These are phyloP conservation scores for Silurus meridionalis DNA, from an alignment of 2,113 vertebrate species.

Conservation along the genomic window DNA sequence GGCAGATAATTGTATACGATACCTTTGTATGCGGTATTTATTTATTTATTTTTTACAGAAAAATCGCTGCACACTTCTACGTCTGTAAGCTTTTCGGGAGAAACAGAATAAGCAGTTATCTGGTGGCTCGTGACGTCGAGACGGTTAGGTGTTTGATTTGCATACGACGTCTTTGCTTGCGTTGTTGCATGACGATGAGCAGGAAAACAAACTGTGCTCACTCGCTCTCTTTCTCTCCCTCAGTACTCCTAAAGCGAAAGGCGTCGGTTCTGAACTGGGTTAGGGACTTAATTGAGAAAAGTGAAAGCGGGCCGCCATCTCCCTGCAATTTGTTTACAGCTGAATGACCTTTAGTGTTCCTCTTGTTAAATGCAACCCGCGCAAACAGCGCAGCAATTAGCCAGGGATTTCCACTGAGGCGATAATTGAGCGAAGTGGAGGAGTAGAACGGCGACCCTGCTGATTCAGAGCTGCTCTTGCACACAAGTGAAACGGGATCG, in stretches of 20 bases:
- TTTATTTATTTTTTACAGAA: background rate
- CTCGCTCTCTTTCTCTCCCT: background rate
- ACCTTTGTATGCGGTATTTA: too few species aligned
- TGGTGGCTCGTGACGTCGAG: background rate
- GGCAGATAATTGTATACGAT: too few species aligned
- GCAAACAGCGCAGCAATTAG: constrained; percentile 39
- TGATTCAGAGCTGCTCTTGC: constrained; percentile 15
- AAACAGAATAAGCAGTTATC: background rate
- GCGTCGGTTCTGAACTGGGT: background rate
- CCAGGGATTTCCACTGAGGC: constrained; percentile 2
- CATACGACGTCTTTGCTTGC: background rate
- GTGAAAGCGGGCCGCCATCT: background rate
- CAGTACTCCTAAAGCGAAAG: background rate
- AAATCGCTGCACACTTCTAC: background rate
- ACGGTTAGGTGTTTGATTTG: background rate
- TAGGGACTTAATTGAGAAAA: constrained; percentile 22
- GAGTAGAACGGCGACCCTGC: background rate
- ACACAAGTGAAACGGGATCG: background rate
- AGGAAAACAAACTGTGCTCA: background rate
- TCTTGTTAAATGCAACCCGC: constrained; percentile 26
- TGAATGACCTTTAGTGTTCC: constrained; percentile 49
- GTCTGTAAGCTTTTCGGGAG: background rate
- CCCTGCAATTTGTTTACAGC: constrained; percentile 51
- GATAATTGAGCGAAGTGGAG: constrained; percentile 13
- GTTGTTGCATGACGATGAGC: background rate